A percentile compares a stretch with the other conserved stretches of the same genome.
phyloP scores from a whole-genome alignment of 2,797 vertebrate genomes.

The Carcharodon carcharias region DNA sequence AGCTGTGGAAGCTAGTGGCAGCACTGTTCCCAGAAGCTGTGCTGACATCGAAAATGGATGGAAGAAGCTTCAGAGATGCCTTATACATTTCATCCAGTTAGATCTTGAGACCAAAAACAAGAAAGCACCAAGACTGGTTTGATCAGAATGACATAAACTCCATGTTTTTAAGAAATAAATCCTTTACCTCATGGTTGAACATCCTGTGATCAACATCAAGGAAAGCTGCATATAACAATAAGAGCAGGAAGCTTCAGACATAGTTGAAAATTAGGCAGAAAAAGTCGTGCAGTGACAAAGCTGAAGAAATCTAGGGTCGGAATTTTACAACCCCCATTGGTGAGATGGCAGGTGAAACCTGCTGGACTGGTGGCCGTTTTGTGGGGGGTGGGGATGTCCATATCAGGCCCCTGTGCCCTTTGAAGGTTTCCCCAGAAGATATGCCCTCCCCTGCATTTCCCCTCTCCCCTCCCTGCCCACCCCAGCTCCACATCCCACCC shows the following conservation, averaged over 20 bases:
- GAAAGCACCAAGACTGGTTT: not conserved
- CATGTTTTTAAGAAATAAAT: not conserved
- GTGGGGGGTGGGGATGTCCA: too few relatives aligned
- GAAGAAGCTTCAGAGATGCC: not conserved
- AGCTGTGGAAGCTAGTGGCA: not conserved
- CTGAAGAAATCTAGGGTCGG: too few relatives aligned
- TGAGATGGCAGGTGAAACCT: too few relatives aligned
- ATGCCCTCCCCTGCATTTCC: too few relatives aligned
- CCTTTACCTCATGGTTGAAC: not conserved
- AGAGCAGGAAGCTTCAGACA: not conserved
- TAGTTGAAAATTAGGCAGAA: not conserved
- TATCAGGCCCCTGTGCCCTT: too few relatives aligned
- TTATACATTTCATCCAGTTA: not conserved
- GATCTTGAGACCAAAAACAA: not conserved
- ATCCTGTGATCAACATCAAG: not conserved
- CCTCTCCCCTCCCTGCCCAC: too few relatives aligned
- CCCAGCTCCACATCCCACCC: too few relatives aligned
- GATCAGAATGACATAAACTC: not conserved
- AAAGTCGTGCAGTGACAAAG: not conserved
- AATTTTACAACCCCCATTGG: too few relatives aligned
- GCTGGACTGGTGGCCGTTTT: too few relatives aligned
- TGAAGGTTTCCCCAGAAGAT: too few relatives aligned
- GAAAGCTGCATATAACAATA: not conserved
- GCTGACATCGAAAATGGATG: not conserved
- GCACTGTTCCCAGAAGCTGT: not conserved